phyloP scores from a whole-genome alignment of 2,113 vertebrate genomes.

The Cephalopholis sonnerati region DNA sequence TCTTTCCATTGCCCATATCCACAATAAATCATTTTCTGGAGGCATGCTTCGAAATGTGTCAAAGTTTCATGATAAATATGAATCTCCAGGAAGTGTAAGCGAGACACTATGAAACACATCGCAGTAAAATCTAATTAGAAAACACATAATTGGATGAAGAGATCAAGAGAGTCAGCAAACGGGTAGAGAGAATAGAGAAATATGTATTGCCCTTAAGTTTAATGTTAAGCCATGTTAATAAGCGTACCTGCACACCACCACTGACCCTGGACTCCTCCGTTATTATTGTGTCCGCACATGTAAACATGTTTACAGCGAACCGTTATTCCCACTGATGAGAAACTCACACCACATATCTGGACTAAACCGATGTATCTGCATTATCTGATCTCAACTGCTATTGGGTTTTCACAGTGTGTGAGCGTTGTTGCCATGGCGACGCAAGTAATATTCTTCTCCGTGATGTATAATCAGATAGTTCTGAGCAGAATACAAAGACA shows the following conservation, averaged over 20 bases:
- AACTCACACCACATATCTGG: conserved; percentile 4
- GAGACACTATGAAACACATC: background rate
- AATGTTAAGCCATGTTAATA: background rate
- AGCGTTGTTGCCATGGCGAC: conserved; percentile 43
- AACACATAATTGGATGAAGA: background rate
- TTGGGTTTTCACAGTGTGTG: conserved; percentile 54
- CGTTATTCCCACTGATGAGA: background rate
- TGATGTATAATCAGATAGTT: conserved; percentile 29
- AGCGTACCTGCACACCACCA: background rate
- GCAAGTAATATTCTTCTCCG: conserved; percentile 20
- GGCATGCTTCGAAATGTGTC: background rate
- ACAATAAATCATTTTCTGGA: background rate
- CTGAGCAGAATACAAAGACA: conserved; percentile 25
- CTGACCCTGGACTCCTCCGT: background rate
- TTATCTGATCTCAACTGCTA: conserved; percentile 31
- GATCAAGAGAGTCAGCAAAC: background rate
- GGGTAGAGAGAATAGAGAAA: background rate
- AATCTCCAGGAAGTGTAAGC: background rate
- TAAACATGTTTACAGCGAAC: conserved; percentile 3
- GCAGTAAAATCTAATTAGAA: background rate
- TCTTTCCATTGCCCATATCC: background rate
- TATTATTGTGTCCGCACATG: background rate
- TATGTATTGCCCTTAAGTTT: conserved; percentile 34
- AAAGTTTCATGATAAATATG: background rate
- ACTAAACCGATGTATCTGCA: background rate